Conservation (phyloP, 2,113 vertebrate species). For the Orthonyx spaldingii region DNA sequence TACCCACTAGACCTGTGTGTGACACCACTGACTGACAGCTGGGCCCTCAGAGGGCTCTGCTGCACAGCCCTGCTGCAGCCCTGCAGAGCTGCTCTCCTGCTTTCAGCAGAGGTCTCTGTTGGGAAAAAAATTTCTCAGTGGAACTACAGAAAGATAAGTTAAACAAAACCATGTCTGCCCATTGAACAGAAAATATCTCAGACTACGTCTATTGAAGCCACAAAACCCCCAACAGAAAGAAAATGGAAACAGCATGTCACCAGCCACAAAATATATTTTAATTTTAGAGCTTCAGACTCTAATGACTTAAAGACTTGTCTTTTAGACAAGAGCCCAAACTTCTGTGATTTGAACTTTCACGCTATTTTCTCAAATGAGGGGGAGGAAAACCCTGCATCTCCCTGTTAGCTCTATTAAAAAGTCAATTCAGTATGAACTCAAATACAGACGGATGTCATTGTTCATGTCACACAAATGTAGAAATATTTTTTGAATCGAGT, state of each 20-base stretch:
- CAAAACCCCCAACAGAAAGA: background rate
- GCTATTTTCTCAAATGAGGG: background rate
- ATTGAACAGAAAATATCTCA: background rate
- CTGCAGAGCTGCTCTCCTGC: background rate
- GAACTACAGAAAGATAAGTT: background rate
- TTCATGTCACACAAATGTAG: background rate
- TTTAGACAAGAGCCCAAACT: background rate
- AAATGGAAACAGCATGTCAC: background rate
- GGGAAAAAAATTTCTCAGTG: background rate
- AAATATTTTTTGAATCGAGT: background rate
- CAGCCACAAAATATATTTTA: background rate
- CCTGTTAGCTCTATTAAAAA: background rate
- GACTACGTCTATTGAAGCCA: background rate
- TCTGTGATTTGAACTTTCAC: background rate
- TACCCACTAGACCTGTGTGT: too few species aligned
- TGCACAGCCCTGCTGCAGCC: background rate
- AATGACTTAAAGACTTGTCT: background rate
- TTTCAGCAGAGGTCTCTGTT: conserved; percentile 25
- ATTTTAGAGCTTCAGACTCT: background rate
- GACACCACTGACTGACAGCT: background rate
- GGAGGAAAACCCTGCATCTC: background rate
- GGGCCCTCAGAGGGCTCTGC: background rate
- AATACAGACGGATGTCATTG: background rate
- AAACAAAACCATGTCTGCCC: background rate
- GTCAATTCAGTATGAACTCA: background rate